Base-by-base conservation (phyloP, 92 coral and sea anemone genomes). In the Epizoanthus ramosus region DNA sequence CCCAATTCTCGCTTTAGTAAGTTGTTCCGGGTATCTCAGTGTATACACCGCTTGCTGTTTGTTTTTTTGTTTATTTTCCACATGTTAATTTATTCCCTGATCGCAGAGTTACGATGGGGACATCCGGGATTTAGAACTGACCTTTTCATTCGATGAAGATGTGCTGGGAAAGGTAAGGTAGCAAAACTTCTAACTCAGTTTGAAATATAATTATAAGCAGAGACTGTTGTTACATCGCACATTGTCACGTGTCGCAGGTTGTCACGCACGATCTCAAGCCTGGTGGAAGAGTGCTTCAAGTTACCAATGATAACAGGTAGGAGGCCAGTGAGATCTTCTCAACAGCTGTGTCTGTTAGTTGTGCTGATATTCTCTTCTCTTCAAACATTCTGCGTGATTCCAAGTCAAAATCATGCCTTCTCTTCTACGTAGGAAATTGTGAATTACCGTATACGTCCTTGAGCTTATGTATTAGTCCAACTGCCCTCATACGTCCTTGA, bases 241-340 rank as follows among this genome's bases (percentile, higher is more conserved):
- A 50, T 50, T 10, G 54, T 50, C 54, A 50, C 54, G 54, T 45
- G 25, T 75, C 79, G 4, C 65, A 97, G 99, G 90, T 97, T 57
- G 92, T 94, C 47, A 94, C 99, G 12, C 99, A 97, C 53, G 96
- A 92, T 70, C 92, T 97, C 58, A 94, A 93, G 86, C 98, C 99
- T 6, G 98, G 97, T 6, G 99, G 99, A 33, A 83, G 92, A 39
- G 94, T 79, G 1, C 66, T 97, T 69, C 85, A 90, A 7, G 99
- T 97, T 24, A 90, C 89, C 8, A 90, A 97, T 70, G 99, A 97
- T 33, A 97, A 97, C 90, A 97, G 91, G 99, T 97, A 73, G 90
- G 98, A 31, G 22, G 3, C 37, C 22, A 18, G 53, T n/a, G n/a
- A n/a, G 64, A 35, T 37, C 4, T 9, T 9, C 15, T 50, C 2